These are phyloP conservation scores for Sussaba pulchella DNA, from an alignment of 2,888 invertebrate genomes.

Conservation along the genomic window DNA sequence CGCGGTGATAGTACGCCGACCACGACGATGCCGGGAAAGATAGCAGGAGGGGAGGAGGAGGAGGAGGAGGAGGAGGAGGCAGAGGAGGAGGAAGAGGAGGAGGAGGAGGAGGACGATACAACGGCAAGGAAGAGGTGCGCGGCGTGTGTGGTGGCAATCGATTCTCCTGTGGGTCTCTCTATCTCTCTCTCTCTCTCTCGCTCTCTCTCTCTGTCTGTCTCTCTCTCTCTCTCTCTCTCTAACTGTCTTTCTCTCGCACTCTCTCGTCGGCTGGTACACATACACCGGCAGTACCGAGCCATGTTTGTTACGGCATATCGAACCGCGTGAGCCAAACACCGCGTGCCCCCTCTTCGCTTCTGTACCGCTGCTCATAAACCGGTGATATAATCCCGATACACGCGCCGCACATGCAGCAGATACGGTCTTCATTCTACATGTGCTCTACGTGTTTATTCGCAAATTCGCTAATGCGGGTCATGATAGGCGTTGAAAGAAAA, in stretches of 20 bases:
- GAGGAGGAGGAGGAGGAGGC: constrained; percentile 34
- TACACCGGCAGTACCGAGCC: constrained; percentile 30
- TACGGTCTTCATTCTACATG: background rate
- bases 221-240: constrained; percentile 26
- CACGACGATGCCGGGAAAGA: constrained; percentile 26
- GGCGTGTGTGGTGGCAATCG: constrained; percentile 70
- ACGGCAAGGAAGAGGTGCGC: constrained; percentile 65
- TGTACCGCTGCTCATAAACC: constrained; percentile 15
- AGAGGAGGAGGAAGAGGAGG: constrained; percentile 11
- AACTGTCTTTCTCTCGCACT: background rate
- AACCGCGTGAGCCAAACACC: constrained; percentile 52
- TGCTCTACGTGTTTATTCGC: background rate
- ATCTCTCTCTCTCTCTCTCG: constrained; percentile 26
- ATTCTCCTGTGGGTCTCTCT: constrained; percentile 67
- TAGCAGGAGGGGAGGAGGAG: background rate
- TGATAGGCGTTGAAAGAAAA: too few species aligned
- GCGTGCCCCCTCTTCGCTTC: constrained; percentile 13
- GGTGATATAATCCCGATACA: constrained; percentile 32
- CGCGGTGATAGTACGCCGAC: constrained; percentile 28
- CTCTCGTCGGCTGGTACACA: background rate
- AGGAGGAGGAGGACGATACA: constrained; percentile 38
- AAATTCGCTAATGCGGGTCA: background rate
- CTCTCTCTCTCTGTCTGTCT: constrained; percentile 44
- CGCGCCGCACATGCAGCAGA: background rate
- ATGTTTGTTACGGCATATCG: constrained; percentile 65